Percentiles rank a stretch among this genome's conserved stretches.
Evolutionary conservation across 2,113 vertebrate species (phyloP).

Genomic region (Brevimyrus niger): DNA sequence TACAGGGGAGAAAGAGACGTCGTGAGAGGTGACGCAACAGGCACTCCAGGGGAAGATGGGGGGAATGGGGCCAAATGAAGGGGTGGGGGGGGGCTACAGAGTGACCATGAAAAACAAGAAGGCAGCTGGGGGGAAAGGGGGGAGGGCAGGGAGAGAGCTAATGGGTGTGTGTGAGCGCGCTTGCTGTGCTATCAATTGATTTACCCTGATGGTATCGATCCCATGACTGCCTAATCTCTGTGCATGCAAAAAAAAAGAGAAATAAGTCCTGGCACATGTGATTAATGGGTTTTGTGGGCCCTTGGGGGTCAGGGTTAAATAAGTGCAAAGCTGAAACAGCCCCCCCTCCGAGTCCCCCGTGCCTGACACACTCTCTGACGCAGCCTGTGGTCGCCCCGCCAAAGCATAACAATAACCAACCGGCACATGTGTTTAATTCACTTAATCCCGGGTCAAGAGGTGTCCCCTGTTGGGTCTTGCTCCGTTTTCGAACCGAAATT

Average conservation of each 20-base stretch:
- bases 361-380: not conserved
- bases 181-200: slow-evolving; percentile 1
- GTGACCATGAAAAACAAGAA: not conserved
- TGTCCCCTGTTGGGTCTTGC: not conserved
- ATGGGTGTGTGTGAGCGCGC: not conserved
- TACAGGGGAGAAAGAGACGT: not conserved
- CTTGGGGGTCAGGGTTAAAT: not conserved
- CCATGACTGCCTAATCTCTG: not conserved
- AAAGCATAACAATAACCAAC: not conserved
- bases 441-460: not conserved
- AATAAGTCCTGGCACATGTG: not conserved
- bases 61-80: not conserved
- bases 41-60: not conserved
- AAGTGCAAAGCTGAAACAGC: not conserved
- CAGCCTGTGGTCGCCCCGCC: not conserved
- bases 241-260: not conserved
- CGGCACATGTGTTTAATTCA: not conserved
- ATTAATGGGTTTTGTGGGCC: slow-evolving; percentile 9
- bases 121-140: not conserved
- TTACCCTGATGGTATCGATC: slow-evolving; percentile 8
- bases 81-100: not conserved
- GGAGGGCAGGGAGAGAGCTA: not conserved
- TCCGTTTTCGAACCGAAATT: not conserved
- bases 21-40: not conserved
- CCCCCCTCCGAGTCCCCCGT: not conserved